Conservation (phyloP, 2,797 vertebrate genomes). For the Chaetophractus vellerosus region DNA sequence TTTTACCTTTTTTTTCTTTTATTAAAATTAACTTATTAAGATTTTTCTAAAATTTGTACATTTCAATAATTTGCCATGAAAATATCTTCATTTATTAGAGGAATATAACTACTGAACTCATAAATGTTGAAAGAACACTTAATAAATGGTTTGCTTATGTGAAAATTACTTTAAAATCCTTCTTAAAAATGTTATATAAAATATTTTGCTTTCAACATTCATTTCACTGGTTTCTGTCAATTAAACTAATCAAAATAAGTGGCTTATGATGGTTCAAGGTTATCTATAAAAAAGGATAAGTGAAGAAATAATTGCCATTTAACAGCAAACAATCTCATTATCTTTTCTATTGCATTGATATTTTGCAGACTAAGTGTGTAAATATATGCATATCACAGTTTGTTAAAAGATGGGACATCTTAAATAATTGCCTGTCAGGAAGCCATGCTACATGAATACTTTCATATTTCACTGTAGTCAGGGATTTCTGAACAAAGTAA, state of each 20-base stretch:
- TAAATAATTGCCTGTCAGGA: neutral
- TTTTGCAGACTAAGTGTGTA: neutral
- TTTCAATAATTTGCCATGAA: neutral
- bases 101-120: neutral
- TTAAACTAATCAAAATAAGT: neutral
- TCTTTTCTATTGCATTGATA: neutral
- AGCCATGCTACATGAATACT: neutral
- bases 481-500: neutral
- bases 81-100: neutral
- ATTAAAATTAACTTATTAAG: neutral
- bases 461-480: neutral
- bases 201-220: neutral
- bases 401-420: neutral
- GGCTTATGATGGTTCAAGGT: neutral
- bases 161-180: neutral
- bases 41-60: neutral
- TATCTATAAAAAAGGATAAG: neutral
- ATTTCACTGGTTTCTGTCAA: neutral
- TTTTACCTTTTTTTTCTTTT: neutral
- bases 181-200: neutral
- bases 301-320: neutral
- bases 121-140: neutral
- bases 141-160: neutral
- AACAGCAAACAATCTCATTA: neutral
- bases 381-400: neutral